phyloP scores from a whole-genome alignment of 2,113 vertebrate genomes.

The Anser brachyrhynchus region DNA sequence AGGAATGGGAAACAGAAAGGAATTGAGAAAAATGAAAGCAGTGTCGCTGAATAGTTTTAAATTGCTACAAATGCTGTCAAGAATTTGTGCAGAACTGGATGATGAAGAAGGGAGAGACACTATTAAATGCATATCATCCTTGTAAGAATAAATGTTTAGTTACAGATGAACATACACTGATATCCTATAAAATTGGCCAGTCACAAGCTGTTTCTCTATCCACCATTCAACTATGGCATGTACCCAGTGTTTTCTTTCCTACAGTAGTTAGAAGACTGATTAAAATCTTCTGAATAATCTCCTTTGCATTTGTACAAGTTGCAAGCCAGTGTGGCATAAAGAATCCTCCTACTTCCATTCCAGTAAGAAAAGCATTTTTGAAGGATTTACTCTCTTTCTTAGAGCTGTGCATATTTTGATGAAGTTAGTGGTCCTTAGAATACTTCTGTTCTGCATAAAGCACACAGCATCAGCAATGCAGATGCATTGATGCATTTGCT shows the following conservation, averaged over 20 bases:
- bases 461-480: not conserved
- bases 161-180: not conserved
- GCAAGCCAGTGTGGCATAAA: not conserved
- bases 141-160: not conserved
- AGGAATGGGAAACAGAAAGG: not conserved
- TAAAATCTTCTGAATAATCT: not conserved
- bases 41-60: not conserved
- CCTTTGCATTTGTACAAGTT: not conserved
- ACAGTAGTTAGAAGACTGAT: not conserved
- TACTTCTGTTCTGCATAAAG: not conserved
- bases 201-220: not conserved
- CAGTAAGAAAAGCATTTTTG: not conserved
- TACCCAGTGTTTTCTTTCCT: not conserved
- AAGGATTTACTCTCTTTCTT: not conserved
- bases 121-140: not conserved
- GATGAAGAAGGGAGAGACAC: not conserved
- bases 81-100: not conserved
- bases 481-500: rapidly evolving
- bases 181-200: not conserved
- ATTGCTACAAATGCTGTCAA: not conserved
- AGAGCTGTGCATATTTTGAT: not conserved
- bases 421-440: not conserved
- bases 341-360: not conserved
- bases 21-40: not conserved
- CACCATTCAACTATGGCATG: not conserved